A percentile compares a stretch with the other conserved stretches of the same genome.
These are phyloP conservation scores for Dastarcus helophoroides DNA, from an alignment of 2,888 invertebrate genomes.

Conservation along the genomic window DNA sequence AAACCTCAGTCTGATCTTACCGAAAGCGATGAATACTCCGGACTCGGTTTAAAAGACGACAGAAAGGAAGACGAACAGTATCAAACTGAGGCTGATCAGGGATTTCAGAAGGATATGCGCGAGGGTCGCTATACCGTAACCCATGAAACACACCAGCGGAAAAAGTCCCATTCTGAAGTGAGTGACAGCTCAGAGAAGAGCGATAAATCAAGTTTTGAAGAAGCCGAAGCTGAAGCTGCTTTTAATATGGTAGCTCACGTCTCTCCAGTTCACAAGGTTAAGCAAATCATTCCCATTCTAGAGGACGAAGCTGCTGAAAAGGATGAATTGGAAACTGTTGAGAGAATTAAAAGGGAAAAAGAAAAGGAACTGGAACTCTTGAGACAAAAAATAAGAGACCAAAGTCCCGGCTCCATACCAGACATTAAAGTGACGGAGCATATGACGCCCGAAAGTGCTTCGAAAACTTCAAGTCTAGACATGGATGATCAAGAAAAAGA, in stretches of 20 bases:
- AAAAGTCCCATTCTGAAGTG: constrained; percentile 32
- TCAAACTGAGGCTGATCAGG: constrained; percentile 39
- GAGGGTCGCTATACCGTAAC: constrained; percentile 28
- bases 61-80: constrained; percentile 32
- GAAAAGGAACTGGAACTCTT: constrained; percentile 35
- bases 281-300: constrained; percentile 38
- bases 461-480: constrained; percentile 40
- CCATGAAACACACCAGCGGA: constrained; percentile 27
- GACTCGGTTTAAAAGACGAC: no score
- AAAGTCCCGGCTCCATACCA: constrained; percentile 51
- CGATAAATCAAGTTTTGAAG: constrained; percentile 38
- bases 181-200: constrained; percentile 34
- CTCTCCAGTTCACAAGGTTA: constrained; percentile 37
- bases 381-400: constrained; percentile 40
- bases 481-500: constrained; percentile 26
- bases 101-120: constrained; percentile 32
- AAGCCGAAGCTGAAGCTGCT: constrained; percentile 41
- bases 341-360: constrained; percentile 31
- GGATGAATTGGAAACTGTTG: constrained; percentile 39
- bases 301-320: constrained; percentile 42
- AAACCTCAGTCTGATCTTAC: constrained; percentile 27
- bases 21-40: constrained; percentile 35
- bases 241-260: constrained; percentile 40
- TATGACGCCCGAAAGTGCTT: constrained; percentile 39
- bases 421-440: constrained; percentile 52